Conservation (phyloP, 2,888 invertebrate genomes). For the Hypolimnas misippus region DNA sequence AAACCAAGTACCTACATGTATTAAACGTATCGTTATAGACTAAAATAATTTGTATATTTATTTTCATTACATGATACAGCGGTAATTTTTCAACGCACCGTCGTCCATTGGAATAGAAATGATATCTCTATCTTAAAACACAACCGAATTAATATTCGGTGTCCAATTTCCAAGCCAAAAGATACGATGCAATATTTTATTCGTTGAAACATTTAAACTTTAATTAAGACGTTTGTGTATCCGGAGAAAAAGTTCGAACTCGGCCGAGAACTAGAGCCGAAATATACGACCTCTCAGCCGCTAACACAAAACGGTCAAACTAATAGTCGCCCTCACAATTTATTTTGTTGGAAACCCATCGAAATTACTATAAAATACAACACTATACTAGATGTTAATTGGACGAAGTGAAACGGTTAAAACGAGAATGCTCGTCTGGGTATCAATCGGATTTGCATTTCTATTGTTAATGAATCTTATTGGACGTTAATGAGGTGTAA, state of each 20-base stretch:
- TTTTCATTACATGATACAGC: slow-evolving; percentile 46
- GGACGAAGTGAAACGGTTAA: slow-evolving; percentile 56
- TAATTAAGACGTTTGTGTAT: slow-evolving; percentile 73
- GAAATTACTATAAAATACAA: slow-evolving; percentile 57
- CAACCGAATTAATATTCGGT: slow-evolving; percentile 49
- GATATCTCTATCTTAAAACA: slow-evolving; percentile 30
- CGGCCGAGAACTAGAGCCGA: slow-evolving; percentile 56
- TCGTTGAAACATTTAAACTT: slow-evolving; percentile 59
- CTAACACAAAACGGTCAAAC: slow-evolving; percentile 65
- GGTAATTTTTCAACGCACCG: slow-evolving; percentile 28
- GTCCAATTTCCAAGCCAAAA: slow-evolving; percentile 49
- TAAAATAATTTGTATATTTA: slow-evolving; percentile 44
- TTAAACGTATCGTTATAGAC: slow-evolving; percentile 14
- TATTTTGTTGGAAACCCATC: slow-evolving; percentile 63
- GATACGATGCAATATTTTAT: slow-evolving; percentile 62
- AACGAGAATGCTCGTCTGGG: slow-evolving; percentile 70
- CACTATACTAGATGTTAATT: slow-evolving; percentile 66
- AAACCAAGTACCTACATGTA: slow-evolving; percentile 28
- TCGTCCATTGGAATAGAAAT: slow-evolving; percentile 24
- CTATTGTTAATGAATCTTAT: slow-evolving; percentile 66
- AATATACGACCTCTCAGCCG: slow-evolving; percentile 62
- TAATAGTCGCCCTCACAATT: slow-evolving; percentile 64
- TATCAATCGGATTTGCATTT: slow-evolving; percentile 76
- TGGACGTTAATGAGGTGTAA: slow-evolving; percentile 79
- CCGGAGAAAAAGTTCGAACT: slow-evolving; percentile 59